phyloP scores from a whole-genome alignment of 2,888 invertebrate genomes.

The Drosophila yooni region DNA sequence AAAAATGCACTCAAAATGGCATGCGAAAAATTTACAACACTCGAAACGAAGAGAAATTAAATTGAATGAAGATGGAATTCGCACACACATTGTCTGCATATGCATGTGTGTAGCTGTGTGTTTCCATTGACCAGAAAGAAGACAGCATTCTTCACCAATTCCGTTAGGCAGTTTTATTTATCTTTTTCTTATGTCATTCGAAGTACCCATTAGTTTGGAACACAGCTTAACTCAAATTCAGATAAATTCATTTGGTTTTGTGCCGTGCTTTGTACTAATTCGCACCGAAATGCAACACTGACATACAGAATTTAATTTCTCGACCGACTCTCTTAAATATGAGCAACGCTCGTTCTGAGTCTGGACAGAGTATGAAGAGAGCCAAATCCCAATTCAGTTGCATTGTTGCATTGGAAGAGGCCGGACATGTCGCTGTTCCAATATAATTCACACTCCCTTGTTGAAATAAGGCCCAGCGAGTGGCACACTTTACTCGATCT shows the following conservation, averaged over 20 bases:
- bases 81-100: neutral
- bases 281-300: neutral
- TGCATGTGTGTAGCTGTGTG: neutral
- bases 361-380: neutral
- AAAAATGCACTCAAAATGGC: neutral
- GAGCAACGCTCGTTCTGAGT: too few species aligned
- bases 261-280: neutral
- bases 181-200: neutral
- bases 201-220: neutral
- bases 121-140: neutral
- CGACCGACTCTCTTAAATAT: neutral
- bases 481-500: constrained; percentile 51
- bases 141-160: neutral
- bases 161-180: neutral
- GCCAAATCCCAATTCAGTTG: constrained; percentile 14
- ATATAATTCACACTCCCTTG: constrained; percentile 18
- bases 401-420: neutral
- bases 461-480: constrained; percentile 47
- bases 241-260: neutral
- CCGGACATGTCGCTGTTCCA: constrained; percentile 17
- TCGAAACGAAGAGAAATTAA: neutral
- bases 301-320: neutral
- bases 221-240: neutral
- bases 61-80: neutral
- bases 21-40: neutral